Conservation (phyloP, 2,797 vertebrate genomes). For the Lithobates pipiens region DNA sequence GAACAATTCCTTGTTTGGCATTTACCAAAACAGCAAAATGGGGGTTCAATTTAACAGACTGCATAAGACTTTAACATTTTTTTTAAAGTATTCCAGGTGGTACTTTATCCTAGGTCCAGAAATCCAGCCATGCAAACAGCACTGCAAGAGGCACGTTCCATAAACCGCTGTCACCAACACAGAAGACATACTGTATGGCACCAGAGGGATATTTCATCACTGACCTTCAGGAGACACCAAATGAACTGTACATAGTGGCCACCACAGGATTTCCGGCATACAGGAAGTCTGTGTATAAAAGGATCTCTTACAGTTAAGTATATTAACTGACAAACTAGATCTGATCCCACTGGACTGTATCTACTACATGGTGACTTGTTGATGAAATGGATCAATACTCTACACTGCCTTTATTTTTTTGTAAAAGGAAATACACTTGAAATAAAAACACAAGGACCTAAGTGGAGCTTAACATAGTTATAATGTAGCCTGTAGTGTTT, state of each 20-base stretch:
- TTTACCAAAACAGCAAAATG: no score
- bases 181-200: not conserved
- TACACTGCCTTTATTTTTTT: slow-evolving; percentile 2
- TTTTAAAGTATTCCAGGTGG: not conserved
- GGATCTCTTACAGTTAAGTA: not conserved
- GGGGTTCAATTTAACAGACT: no score
- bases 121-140: not conserved
- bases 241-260: not conserved
- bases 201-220: slow-evolving; percentile 10
- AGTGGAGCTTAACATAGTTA: not conserved
- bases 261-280: not conserved
- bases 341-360: not conserved
- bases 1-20: no score
- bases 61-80: no score
- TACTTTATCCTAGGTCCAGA: not conserved
- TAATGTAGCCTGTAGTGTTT: not conserved
- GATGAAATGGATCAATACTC: not conserved
- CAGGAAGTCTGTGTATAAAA: not conserved
- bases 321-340: not conserved
- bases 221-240: not conserved
- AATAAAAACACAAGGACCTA: not conserved
- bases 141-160: not conserved
- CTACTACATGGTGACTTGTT: not conserved
- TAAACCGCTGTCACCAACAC: not conserved
- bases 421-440: slow-evolving; percentile 2